Percentiles rank a stretch among this genome's conserved stretches.
Conservation (phyloP, 1,140 invertebrate genomes). For the Musca domestica region DNA sequence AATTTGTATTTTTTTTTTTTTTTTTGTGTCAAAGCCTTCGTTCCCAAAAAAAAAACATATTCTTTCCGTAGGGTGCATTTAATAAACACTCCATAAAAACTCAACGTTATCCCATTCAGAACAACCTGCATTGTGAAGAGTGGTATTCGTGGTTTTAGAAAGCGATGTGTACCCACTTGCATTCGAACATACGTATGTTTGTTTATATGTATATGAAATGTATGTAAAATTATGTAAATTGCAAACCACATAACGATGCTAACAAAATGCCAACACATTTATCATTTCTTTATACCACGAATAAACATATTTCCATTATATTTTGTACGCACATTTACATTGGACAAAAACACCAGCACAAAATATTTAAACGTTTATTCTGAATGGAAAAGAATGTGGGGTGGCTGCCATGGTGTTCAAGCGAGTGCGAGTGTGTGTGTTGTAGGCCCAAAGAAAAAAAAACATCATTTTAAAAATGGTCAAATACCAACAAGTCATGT, state of each 20-base stretch:
- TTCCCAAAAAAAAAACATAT: no score
- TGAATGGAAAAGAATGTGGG: background rate
- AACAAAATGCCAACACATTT: slow-evolving; percentile 8
- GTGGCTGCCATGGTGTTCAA: background rate
- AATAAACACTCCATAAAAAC: background rate
- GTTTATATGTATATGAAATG: background rate
- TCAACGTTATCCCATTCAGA: background rate
- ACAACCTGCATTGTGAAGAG: no score
- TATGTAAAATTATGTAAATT: slow-evolving; percentile 17
- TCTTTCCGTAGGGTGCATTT: no score
- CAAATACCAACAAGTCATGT: slow-evolving; percentile 20
- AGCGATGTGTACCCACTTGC: no score
- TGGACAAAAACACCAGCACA: background rate
- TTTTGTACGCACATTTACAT: background rate
- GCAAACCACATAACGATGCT: slow-evolving; percentile 15
- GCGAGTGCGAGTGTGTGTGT: background rate
- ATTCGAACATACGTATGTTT: no score
- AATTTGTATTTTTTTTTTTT: no score
- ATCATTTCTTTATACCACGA: slow-evolving; percentile 16
- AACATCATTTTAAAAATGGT: background rate
- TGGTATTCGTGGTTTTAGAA: no score
- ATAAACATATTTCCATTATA: slow-evolving; percentile 1
- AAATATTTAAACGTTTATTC: slow-evolving; percentile 1
- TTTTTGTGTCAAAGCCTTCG: no score
- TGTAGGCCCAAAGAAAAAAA: background rate